Evolutionary conservation across 2,797 vertebrate species (phyloP), one percentile per base, ranked within the genome.

Genomic region (Acrossocheilus wenchowensis): DNA sequence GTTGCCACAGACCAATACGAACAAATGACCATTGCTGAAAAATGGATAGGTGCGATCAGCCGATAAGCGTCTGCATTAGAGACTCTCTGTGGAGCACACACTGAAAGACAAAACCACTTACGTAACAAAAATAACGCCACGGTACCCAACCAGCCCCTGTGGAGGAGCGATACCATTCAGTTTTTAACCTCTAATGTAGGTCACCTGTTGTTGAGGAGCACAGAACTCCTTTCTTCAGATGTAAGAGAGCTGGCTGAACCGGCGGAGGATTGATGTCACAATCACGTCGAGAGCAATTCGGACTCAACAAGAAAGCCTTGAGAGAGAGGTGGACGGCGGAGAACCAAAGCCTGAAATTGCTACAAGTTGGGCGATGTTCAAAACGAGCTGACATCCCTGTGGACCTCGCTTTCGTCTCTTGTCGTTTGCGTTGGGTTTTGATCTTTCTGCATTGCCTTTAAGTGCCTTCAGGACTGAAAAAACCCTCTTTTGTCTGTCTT

Each of bases 401-500:
- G 90, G 90, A 91, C 71, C 82, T 85, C 69, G 64, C 83, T 88
- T 83, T 86, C 62, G 52, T 85, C 85, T 86, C 79, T 85, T 87
- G 85, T 92, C 91, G 66, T 85, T 90, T 77, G 82, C 85, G 84
- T 90, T 89, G 91, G 91, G 90, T 90, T 92, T 91, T 89, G 89
- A 88, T 90, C 87, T 92, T 90, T 93, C 90, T 90, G 87, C 90
- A 91, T 89, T 92, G 91, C 88, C 91, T 94, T 92, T 91, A 94
- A 95, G 95, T 95, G 95, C 95, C 95, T 95, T 95, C 89, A 92
- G 94, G 92, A 90, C 88, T 89, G 91, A 86, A 89, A 91, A 78
- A 75, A 62, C 14, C 12, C 10, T 52, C 43, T 71, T 68, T 68
- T 79, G 26, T 86, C n/a, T 60, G 39, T 87, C 66, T 69, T 52